A percentile compares a stretch with the other conserved stretches of the same genome.
These are phyloP conservation scores for Brotula barbata DNA, from an alignment of 2,797 vertebrate species.

Conservation along the genomic window DNA sequence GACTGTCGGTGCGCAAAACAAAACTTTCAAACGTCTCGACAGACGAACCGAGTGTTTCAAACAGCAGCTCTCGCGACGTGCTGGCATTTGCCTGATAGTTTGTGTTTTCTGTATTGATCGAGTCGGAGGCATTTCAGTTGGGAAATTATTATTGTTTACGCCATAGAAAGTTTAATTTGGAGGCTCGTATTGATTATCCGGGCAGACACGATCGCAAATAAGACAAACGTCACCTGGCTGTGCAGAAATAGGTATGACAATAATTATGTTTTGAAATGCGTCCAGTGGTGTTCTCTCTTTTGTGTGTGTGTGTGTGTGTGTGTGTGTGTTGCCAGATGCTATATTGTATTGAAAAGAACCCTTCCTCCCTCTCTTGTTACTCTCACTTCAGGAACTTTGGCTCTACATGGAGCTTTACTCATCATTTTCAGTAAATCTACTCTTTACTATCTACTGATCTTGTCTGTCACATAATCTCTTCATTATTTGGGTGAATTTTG, in stretches of 20 bases:
- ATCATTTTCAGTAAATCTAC: conserved; percentile 49
- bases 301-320: neutral
- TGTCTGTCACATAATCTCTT: neutral
- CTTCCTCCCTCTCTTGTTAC: conserved; percentile 44
- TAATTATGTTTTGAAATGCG: conserved; percentile 8
- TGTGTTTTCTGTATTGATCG: too few species aligned
- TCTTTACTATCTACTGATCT: conserved; percentile 26
- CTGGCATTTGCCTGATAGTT: too few species aligned
- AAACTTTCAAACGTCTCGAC: too few species aligned
- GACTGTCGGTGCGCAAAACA: too few species aligned
- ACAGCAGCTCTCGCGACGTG: too few species aligned
- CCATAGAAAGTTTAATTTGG: too few species aligned
- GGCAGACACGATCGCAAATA: neutral
- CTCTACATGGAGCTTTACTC: conserved; percentile 56
- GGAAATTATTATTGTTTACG: too few species aligned
- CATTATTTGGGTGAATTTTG: too few species aligned
- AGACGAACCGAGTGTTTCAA: too few species aligned
- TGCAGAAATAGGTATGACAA: neutral
- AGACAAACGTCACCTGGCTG: conserved; percentile 3
- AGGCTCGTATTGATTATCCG: neutral
- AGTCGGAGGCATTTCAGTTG: too few species aligned
- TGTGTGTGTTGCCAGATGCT: conserved; percentile 68
- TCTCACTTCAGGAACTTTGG: conserved; percentile 52
- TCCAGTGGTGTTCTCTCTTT: conserved; percentile 46
- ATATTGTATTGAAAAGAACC: conserved; percentile 67